phyloP scores from a whole-genome alignment of 2,888 invertebrate genomes.

The Nudaria mundana region DNA sequence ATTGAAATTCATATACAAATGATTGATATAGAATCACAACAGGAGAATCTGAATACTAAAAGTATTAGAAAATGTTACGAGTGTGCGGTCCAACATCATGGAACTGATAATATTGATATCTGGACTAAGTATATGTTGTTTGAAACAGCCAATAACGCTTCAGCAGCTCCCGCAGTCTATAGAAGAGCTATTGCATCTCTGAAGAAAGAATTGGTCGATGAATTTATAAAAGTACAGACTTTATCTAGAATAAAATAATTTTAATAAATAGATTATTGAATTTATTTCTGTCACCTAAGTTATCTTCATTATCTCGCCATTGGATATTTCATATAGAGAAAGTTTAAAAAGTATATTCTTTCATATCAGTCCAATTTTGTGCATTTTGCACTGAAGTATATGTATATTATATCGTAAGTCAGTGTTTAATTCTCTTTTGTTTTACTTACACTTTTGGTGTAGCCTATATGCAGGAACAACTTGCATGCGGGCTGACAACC shows the following conservation, averaged over 20 bases:
- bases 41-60: conserved; percentile 67
- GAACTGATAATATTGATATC: conserved; percentile 82
- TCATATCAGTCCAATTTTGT: too few species aligned
- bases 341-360: too few species aligned
- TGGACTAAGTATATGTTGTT: conserved; percentile 89
- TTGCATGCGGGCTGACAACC: too few species aligned
- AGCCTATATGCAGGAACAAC: too few species aligned
- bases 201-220: conserved; percentile 73
- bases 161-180: conserved; percentile 78
- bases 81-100: conserved; percentile 84
- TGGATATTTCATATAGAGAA: too few species aligned
- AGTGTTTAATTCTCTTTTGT: too few species aligned
- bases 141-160: conserved; percentile 82
- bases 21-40: conserved; percentile 77
- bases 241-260: conserved; percentile 69
- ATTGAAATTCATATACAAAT: conserved; percentile 83
- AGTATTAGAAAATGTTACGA: conserved; percentile 82
- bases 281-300: conserved; percentile 5
- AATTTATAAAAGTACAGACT: conserved; percentile 78
- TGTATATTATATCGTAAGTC: too few species aligned
- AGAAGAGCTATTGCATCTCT: conserved; percentile 83
- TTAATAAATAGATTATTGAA: conserved; percentile 19
- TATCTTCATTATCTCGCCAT: not conserved
- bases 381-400: too few species aligned
- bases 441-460: too few species aligned